Base-by-base conservation (phyloP, 2,113 vertebrate genomes). In the Panurus biarmicus region DNA sequence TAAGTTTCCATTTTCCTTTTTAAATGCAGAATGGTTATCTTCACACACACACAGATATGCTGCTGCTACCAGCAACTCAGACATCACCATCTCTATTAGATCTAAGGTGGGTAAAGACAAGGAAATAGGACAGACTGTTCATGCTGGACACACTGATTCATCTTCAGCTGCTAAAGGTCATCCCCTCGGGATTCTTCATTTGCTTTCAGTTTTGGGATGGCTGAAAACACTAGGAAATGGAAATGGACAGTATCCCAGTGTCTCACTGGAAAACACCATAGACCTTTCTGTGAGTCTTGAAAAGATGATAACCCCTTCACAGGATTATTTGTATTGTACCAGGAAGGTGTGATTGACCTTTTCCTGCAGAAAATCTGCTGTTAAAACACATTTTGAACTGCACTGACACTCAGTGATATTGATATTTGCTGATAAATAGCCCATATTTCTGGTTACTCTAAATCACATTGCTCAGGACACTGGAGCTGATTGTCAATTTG, bases 261-360 rank as follows among this genome's bases (percentile, higher is more conserved):
- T 21, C 23, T 64, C 4, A 0, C 0, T 47, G 20, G 44, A 85
- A 75, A 79, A 81, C 9, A 53, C 3, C 14, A 3, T 1, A 89
- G 69, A 60, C 11, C n/a, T 66, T 77, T 65, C 20, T 23, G 18
- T 35, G 15, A 69, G 21, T 35, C 45, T 42, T 45, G 44, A 70
- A 79, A 64, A 65, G 48, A 48, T 29, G 50, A 44, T 19, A 72
- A 42, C 6, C 15, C 31, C 7, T 58, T n/a, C 9, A 71, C 60
- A 82, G n/a, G 7, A 87, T 56, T 64, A 74, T 56, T 90, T 66
- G 50, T 31, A 47, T 33, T 44, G n/a, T 19, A 75, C 4, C 31
- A 5, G 38, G 22, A 67, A 91, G 28, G 58, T 4, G 3, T 14
- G 12, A 44, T 6, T 40, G 18, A 78, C 54, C 23, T 61, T 53